Conservation (phyloP, 2,113 vertebrate species). For the Baryphthengus martii region DNA sequence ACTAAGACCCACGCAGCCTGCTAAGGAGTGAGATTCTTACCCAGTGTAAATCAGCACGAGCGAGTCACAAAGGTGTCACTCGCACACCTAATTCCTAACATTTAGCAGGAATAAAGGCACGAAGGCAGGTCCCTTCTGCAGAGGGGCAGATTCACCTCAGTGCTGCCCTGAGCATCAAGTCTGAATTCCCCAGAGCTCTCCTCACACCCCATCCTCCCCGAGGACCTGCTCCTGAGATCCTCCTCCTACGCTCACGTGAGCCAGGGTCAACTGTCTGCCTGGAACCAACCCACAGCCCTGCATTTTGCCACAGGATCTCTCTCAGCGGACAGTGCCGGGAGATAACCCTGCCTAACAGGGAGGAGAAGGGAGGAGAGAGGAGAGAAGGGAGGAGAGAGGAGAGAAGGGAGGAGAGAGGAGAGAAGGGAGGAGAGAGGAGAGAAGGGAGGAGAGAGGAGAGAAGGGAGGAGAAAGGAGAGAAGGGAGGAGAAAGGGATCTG, state of each 20-base stretch:
- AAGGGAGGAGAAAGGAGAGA: too few relatives aligned
- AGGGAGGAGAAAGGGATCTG: too few relatives aligned
- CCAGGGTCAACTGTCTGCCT: not conserved
- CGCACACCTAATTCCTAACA: not conserved
- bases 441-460: too few relatives aligned
- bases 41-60: not conserved
- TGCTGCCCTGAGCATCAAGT: not conserved
- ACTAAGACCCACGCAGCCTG: not conserved
- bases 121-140: not conserved
- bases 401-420: too few relatives aligned
- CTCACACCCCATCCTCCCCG: not conserved
- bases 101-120: not conserved
- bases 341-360: not conserved
- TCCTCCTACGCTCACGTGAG: not conserved
- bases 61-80: not conserved
- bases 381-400: too few relatives aligned
- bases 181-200: not conserved
- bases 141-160: not conserved
- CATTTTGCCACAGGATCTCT: not conserved
- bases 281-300: not conserved
- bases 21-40: not conserved
- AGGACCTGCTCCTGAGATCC: not conserved
- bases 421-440: too few relatives aligned
- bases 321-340: not conserved
- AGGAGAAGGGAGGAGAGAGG: too few relatives aligned